A percentile compares a stretch with the other conserved stretches of the same genome.
These are phyloP conservation scores for Forbesichthys agassizii DNA, from an alignment of 2,113 vertebrate species.

Conservation along the genomic window DNA sequence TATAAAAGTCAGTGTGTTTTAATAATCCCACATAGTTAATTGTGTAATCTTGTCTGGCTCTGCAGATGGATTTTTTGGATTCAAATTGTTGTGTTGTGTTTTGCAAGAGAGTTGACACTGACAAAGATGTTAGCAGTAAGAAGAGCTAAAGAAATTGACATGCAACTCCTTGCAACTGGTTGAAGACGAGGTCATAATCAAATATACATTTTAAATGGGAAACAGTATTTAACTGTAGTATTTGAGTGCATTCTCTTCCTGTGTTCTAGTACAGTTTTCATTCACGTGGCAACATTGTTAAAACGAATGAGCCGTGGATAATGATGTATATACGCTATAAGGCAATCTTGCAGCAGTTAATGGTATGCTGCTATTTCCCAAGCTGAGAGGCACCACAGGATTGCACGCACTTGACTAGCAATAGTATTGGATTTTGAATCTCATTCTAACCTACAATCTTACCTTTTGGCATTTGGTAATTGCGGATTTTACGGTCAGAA, in stretches of 20 bases:
- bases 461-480: not conserved
- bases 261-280: constrained; percentile 11
- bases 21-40: constrained; percentile 66
- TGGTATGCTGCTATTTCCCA: constrained; percentile 6
- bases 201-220: not conserved
- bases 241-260: not conserved
- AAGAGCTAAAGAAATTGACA: constrained; percentile 1
- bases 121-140: constrained; percentile 2
- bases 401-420: constrained; percentile 35
- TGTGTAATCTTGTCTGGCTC: constrained; percentile 54
- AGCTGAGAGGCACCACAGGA: constrained; percentile 19
- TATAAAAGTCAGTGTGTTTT: constrained; percentile 45
- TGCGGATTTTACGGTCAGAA: constrained; percentile 16
- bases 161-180: not conserved
- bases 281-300: constrained; percentile 24
- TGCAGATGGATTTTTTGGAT: constrained; percentile 65
- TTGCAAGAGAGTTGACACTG: constrained; percentile 9
- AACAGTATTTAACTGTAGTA: not conserved
- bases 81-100: constrained; percentile 52
- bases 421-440: not conserved
- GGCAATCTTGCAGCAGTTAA: constrained; percentile 26
- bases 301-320: constrained; percentile 57
- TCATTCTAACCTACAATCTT: constrained; percentile 1
- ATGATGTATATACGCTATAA: constrained; percentile 40
- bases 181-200: not conserved